Evolutionary conservation across 1,140 invertebrate genomes (phyloP).

Genomic region (Scaptomyza hsui): DNA sequence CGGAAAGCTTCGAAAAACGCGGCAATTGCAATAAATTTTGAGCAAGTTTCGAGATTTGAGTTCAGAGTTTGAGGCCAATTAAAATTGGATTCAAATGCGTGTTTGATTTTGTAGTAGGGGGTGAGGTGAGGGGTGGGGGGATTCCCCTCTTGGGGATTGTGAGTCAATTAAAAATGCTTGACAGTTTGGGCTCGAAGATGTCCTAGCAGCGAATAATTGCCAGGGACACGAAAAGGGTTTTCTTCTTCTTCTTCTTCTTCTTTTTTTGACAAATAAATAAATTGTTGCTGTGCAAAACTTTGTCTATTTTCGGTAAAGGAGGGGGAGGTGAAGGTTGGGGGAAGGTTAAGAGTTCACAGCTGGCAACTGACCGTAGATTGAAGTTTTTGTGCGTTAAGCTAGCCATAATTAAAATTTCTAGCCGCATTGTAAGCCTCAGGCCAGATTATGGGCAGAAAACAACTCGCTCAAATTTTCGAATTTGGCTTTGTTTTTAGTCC

Average conservation of each 20-base stretch:
- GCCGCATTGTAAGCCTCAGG: conserved; percentile 64
- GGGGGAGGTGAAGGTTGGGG: not conserved
- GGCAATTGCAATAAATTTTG: conserved; percentile 56
- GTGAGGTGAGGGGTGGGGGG: not conserved
- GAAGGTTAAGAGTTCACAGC: not conserved
- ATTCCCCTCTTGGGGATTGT: conserved; percentile 45
- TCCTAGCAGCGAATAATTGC: conserved; percentile 34
- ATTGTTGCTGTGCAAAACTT: conserved; percentile 69
- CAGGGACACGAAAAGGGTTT: conserved; percentile 55
- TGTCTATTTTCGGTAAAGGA: conserved; percentile 43
- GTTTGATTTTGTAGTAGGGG: conserved; percentile 45
- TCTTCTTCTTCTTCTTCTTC: conserved; percentile 33
- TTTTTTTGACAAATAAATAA: conserved; percentile 72
- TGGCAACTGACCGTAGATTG: conserved; percentile 58
- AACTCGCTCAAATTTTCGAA: conserved; percentile 39
- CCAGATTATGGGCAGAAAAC: conserved; percentile 62
- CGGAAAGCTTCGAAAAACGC: conserved; percentile 35
- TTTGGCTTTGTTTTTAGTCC: conserved; percentile 59
- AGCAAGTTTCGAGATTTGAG: conserved; percentile 16
- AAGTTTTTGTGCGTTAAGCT: conserved; percentile 71
- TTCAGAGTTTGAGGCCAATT: conserved; percentile 55
- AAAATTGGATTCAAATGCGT: conserved; percentile 73
- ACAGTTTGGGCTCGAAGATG: conserved; percentile 48
- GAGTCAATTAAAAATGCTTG: conserved; percentile 78
- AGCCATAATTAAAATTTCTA: conserved; percentile 78